A percentile compares a stretch with the other conserved stretches of the same genome.
Conservation (phyloP, 2,113 vertebrate species). For the Myotis davidii region DNA sequence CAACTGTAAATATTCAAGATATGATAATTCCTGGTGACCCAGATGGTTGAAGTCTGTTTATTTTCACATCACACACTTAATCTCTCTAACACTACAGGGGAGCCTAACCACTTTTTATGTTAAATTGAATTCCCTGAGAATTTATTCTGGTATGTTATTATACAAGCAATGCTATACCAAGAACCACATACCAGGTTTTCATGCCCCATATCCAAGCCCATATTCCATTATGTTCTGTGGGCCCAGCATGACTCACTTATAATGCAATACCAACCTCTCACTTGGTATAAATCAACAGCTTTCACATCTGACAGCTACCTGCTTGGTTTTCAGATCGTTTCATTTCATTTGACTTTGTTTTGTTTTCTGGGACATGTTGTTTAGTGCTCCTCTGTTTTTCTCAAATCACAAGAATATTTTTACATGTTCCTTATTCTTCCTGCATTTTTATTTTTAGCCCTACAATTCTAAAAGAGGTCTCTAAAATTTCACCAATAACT, state of each 20-base stretch:
- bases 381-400: neutral
- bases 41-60: conserved; percentile 42
- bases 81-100: conserved; percentile 53
- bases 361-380: neutral
- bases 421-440: neutral
- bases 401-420: conserved; percentile 1
- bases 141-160: conserved; percentile 66
- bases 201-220: conserved; percentile 66
- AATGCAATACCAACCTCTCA: conserved; percentile 71
- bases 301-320: conserved; percentile 68
- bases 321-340: conserved; percentile 63
- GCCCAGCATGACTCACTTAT: conserved; percentile 72
- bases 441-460: neutral
- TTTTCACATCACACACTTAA: conserved; percentile 74
- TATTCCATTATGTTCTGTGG: conserved; percentile 65
- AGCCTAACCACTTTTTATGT: conserved; percentile 59
- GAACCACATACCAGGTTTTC: conserved; percentile 70
- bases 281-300: conserved; percentile 74
- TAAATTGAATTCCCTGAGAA: conserved; percentile 73
- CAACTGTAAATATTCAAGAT: neutral
- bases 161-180: conserved; percentile 58
- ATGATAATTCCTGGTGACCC: neutral
- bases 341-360: conserved; percentile 24
- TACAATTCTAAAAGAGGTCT: neutral
- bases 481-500: conserved; percentile 19